Base-by-base conservation (phyloP, 2,113 vertebrate species). In the Poecilia latipinna region DNA sequence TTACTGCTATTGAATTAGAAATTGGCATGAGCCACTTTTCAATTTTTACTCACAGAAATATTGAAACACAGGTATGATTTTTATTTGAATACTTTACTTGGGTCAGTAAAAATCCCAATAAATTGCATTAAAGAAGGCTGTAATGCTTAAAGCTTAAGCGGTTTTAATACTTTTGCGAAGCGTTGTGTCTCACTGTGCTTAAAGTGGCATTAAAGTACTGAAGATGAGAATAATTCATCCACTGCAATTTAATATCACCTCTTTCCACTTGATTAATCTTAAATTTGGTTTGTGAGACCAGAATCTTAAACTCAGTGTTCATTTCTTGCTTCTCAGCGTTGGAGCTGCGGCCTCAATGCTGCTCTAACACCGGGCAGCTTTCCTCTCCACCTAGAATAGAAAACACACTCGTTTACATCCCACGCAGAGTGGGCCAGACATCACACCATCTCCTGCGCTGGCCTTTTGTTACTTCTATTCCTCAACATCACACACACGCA, bases 351-450 rank as follows among this genome's bases (percentile, higher is more conserved):
- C 63, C 79, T 86, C 24, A 65, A 73, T 68, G 70, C 51, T 68
- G 70, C 51, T 68, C 37, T 66, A 75, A 69, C 66, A 63, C 31
- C 29, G 68, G 68, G 68, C 64, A 64, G 44, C 70, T 74, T 79
- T 80, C 51, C 78, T 60, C 82, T 78, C 60, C 33, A 68, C 70
- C 77, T 75, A 83, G 82, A 87, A 88, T 86, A 88, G 81, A 86
- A 85, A 83, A 83, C 65, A 44, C 39, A 78, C 78, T 85, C 65
- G 42, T 87, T 79, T 82, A 79, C 79, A 84, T 84, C 82, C 84
- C 77, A 83, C 86, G 72, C 79, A 65, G 74, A 86, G 83, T 76
- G 66, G 79, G 75, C 72, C 61, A 82, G 73, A 79, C 73, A 79
- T 74, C 78, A 71, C 72, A 84, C 76, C 73, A 84, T 82, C 72